Percentiles rank a stretch among this genome's conserved stretches.
Evolutionary conservation across 2,797 vertebrate species (phyloP).

Genomic region (Pangasius sanitwongsei): DNA sequence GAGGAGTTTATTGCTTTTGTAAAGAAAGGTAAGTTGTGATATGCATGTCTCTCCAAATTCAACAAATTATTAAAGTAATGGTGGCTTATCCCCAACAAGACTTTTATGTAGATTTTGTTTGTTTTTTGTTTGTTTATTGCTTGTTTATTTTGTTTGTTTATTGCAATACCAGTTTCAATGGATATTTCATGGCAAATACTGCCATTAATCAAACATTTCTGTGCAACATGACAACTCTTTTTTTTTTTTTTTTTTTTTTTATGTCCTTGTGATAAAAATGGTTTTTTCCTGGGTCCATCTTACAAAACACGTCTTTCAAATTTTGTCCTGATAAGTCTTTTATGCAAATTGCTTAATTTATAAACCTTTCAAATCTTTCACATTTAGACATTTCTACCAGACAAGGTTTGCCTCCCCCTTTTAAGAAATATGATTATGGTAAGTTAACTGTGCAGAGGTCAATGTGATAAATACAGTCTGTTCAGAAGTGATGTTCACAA

Average conservation of each 20-base stretch:
- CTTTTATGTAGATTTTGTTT: background rate
- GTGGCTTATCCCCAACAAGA: background rate
- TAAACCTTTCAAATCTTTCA: background rate
- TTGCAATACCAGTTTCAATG: too few relatives aligned
- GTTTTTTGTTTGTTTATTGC: too few relatives aligned
- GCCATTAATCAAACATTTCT: too few relatives aligned
- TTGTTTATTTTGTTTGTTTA: too few relatives aligned
- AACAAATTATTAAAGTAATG: too few relatives aligned
- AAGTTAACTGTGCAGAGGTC: slow-evolving; percentile 40
- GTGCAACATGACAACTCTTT: too few relatives aligned
- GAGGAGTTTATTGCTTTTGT: slow-evolving; percentile 81
- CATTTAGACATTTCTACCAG: slow-evolving; percentile 81
- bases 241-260: too few relatives aligned
- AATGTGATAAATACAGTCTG: background rate
- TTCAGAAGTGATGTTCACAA: background rate
- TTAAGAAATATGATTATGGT: slow-evolving; percentile 88
- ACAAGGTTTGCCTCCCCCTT: slow-evolving; percentile 83
- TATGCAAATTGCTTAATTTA: background rate
- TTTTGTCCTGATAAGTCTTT: too few relatives aligned
- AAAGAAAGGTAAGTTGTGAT: slow-evolving; percentile 74
- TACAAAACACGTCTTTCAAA: too few relatives aligned
- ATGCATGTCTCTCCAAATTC: background rate
- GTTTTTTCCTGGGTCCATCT: too few relatives aligned
- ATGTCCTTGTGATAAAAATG: too few relatives aligned
- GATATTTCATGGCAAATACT: too few relatives aligned